These are phyloP conservation scores for Drosophila arawakana DNA, from an alignment of 1,140 invertebrate genomes.

Conservation along the genomic window DNA sequence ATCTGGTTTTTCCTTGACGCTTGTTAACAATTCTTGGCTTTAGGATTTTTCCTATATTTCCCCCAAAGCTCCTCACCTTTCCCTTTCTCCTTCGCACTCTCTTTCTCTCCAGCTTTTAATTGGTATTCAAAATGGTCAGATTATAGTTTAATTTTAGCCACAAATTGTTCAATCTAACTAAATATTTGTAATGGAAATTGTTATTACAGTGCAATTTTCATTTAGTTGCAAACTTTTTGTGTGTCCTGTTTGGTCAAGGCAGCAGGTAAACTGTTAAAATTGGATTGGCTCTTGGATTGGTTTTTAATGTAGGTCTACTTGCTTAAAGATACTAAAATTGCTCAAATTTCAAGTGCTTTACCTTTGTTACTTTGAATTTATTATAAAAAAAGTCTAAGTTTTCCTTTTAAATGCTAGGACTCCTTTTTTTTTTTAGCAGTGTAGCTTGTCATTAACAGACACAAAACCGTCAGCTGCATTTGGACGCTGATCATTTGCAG, in stretches of 20 bases:
- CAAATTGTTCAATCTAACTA: slow-evolving; percentile 46
- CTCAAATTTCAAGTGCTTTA: no score
- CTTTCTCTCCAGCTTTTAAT: slow-evolving; percentile 18
- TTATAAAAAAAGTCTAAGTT: no score
- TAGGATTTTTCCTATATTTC: slow-evolving; percentile 51
- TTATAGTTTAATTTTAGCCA: slow-evolving; percentile 38
- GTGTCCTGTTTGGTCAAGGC: slow-evolving; percentile 48
- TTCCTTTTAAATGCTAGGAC: no score
- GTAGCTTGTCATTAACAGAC: slow-evolving; percentile 63
- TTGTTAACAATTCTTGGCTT: slow-evolving; percentile 54
- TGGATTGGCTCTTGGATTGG: no score
- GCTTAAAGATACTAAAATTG: no score
- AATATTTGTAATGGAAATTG: slow-evolving; percentile 51
- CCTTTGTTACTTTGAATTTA: no score
- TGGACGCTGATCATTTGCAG: slow-evolving; percentile 52
- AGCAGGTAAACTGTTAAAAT: slow-evolving; percentile 4
- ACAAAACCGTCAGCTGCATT: slow-evolving; percentile 39
- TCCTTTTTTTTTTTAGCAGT: slow-evolving; percentile 1
- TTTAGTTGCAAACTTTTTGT: neutral
- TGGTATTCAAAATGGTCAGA: neutral
- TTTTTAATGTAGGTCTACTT: no score
- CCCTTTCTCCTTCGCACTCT: no score
- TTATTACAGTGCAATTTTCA: slow-evolving; percentile 33
- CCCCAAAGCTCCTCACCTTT: slow-evolving; percentile 20
- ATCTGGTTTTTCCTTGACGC: slow-evolving; percentile 67